Base-by-base conservation (phyloP, 2,797 vertebrate genomes). In the Diplodus puntazzo region DNA sequence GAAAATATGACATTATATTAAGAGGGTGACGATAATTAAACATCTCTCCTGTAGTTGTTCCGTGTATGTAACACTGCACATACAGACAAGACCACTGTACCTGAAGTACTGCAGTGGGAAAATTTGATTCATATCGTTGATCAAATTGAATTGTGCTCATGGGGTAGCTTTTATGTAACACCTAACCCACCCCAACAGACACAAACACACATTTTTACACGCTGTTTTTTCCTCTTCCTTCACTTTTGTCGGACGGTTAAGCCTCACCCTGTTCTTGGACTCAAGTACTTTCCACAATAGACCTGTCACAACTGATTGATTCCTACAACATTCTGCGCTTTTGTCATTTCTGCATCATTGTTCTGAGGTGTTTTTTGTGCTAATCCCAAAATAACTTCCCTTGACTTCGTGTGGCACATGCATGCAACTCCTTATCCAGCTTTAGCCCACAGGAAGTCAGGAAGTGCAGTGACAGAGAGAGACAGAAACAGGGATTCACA, bases 211-310 rank as follows among this genome's bases (percentile, higher is more conserved):
- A 2, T 30, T 65, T 20, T 53, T 60, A 59, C 63, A 49, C 25
- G 58, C 23, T 6, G 50, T 30, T 88, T 87, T 91, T 90, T 87
- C 83, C 85, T 88, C 20, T 76, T 80, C 43, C 61, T 69, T 75
- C n/a, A 57, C 53, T 46, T 66, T 45, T 57, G 58, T 50, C 55
- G 42, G 54, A 46, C 62, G 49, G 59, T 60, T 61, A 43, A 79
- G 58, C 68, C 77, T 82, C 69, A 34, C 70, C 77, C 48, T 70
- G 70, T 75, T 84, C 67, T 65, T 46, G 49, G 57, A 73, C 79
- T 82, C 27, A 83, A 83, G 83, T 81, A 50, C 78, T 79, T 81
- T 74, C 34, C 79, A 93, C 88, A 92, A 91, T 91, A 73, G 90
- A 80, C 34, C 64, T 85, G 87, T 80, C 88, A 82, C 21, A 16